Evolutionary conservation across 2,113 vertebrate species (phyloP), one percentile per base, ranked within the genome.

Genomic region (Trogon melanurus): DNA sequence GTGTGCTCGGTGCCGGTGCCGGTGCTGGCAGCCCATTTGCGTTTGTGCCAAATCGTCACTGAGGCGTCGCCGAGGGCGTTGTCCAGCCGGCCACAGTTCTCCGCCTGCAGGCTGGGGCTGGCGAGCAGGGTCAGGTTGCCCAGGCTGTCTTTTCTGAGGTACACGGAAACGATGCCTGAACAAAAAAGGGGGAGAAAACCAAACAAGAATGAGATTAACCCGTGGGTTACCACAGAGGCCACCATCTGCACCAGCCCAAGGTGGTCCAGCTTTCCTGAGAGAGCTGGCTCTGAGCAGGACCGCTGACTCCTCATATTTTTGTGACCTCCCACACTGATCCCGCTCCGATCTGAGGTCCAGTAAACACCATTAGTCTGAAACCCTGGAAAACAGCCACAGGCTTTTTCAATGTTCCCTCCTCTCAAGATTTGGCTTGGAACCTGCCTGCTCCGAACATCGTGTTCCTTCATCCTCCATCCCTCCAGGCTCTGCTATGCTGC

Each of bases 41-140:
- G 38, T 0, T 96, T 96, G 95, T 97, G 97, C 97, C 97, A 97
- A 22, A 95, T 13, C 2, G 93, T 91, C 74, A 86, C 74, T 0
- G 96, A 65, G 4, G 97, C 58, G 5, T 97, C 96, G 1, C 80
- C 9, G 0, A 82, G 11, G 20, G 97, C 61, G 2, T 91, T 93
- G 6, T 96, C 88, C 86, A 96, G 85, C 53, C 79, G 70, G 54
- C 51, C 62, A 2, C 36, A 70, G 82, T 64, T 79, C 80, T 98
- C 97, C 0, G 58, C n/a, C 82, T 96, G 97, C 69, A 95, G 85
- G 64, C 79, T 27, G 3, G 98, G 98, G 79, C 57, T 97, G 51
- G 98, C 98, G 0, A 98, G 69, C 83, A 98, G 95, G 85, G 84
- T 96, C 82, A 97, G 88, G 45, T 96, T 97, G 76, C 98, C 98